Evolutionary conservation across 2,797 vertebrate genomes (phyloP).

Genomic region (Merluccius polli): DNA sequence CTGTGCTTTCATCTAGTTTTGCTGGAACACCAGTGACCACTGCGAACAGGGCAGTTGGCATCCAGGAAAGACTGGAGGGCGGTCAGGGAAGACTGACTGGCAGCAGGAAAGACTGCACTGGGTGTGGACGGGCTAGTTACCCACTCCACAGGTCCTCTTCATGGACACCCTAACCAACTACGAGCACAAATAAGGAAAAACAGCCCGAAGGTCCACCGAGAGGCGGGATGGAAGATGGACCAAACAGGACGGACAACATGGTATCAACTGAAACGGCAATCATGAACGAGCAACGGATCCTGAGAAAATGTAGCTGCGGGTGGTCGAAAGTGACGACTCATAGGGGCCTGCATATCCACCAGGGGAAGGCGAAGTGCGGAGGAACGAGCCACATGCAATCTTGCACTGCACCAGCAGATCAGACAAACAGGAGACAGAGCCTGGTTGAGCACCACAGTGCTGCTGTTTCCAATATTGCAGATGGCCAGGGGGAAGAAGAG

Average conservation of each 20-base stretch:
- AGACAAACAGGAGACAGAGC: conserved; percentile 19
- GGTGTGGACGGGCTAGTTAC: too few relatives aligned
- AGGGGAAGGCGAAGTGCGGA: conserved; percentile 16
- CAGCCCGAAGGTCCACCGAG: neutral
- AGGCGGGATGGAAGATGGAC: conserved; percentile 24
- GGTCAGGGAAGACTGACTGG: conserved; percentile 26
- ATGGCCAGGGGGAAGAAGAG: neutral
- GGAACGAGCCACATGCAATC: conserved; percentile 27
- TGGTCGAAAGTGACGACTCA: conserved; percentile 5
- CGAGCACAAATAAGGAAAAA: conserved; percentile 14
- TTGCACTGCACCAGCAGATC: conserved; percentile 21
- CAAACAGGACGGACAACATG: conserved; percentile 14
- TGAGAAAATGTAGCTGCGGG: conserved; percentile 1
- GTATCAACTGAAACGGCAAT: neutral
- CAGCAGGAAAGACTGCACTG: conserved; percentile 27
- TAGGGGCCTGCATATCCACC: neutral
- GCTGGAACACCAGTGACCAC: too few relatives aligned
- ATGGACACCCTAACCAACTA: conserved; percentile 6
- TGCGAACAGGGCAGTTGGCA: too few relatives aligned
- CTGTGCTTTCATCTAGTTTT: too few relatives aligned
- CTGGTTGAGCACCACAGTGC: conserved; percentile 20
- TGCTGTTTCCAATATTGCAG: neutral
- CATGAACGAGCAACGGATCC: neutral
- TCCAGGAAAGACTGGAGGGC: neutral
- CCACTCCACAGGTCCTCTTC: conserved; percentile 24